Evolutionary conservation across 2,888 invertebrate species (phyloP).

Genomic region (Dermolepida albohirtum): DNA sequence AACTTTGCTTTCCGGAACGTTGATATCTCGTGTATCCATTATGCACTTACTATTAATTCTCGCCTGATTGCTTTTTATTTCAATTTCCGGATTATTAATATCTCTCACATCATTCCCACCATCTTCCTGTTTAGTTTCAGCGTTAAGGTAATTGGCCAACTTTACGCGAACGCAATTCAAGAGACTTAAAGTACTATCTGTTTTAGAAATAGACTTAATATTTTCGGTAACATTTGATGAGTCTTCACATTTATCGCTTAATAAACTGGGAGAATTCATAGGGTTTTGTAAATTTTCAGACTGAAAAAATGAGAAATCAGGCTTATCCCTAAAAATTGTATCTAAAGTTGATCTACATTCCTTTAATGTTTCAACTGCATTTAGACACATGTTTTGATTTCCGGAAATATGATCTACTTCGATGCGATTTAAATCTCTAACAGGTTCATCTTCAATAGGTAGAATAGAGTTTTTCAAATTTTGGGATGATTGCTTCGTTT

Average conservation of each 20-base stretch:
- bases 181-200: conserved; percentile 36
- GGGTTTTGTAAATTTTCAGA: conserved; percentile 3
- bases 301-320: not conserved
- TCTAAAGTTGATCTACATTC: too few species aligned
- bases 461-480: not conserved
- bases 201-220: not conserved
- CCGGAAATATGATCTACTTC: not conserved
- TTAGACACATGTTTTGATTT: too few species aligned
- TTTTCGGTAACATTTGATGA: not conserved
- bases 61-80: too few species aligned
- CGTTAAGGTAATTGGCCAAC: conserved; percentile 23
- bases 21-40: too few species aligned
- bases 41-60: too few species aligned
- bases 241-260: conserved; percentile 7
- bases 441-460: not conserved
- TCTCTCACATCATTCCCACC: not conserved
- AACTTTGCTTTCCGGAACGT: too few species aligned
- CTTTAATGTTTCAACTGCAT: too few species aligned
- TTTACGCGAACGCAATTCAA: conserved; percentile 32
- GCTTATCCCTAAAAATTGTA: too few species aligned
- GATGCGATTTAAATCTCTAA: not conserved
- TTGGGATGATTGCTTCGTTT: conserved; percentile 15
- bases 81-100: too few species aligned
- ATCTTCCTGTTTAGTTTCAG: conserved; percentile 13
- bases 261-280: conserved; percentile 12